Conservation (phyloP, 2,888 invertebrate genomes). For the Podotricha telesiphe region DNA sequence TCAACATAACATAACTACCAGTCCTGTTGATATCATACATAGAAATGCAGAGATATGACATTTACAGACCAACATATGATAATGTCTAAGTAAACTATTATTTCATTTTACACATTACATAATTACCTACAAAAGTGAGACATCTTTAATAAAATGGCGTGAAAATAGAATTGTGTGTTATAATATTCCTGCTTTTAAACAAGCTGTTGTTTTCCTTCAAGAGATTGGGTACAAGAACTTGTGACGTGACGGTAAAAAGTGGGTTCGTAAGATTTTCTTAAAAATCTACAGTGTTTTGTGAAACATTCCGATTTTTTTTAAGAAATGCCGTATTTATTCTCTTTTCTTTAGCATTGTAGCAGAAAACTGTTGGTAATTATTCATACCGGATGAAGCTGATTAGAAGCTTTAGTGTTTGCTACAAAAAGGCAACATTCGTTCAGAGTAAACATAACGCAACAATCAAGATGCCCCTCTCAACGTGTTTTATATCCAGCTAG, state of each 20-base stretch:
- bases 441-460: neutral
- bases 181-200: slow-evolving; percentile 17
- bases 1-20: slow-evolving; percentile 21
- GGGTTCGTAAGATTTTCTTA: slow-evolving; percentile 22
- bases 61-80: slow-evolving; percentile 3
- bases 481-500: slow-evolving; percentile 21
- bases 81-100: slow-evolving; percentile 5
- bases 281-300: slow-evolving; percentile 6
- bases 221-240: slow-evolving; percentile 21
- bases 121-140: slow-evolving; percentile 7
- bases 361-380: neutral
- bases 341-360: neutral
- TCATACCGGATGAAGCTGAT: neutral
- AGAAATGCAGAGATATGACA: neutral
- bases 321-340: neutral
- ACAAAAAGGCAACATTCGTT: slow-evolving; percentile 9
- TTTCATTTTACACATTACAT: slow-evolving; percentile 14
- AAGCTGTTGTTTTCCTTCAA: slow-evolving; percentile 23
- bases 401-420: slow-evolving; percentile 3
- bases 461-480: slow-evolving; percentile 25
- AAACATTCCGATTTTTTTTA: neutral
- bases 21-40: slow-evolving; percentile 22
- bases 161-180: slow-evolving; percentile 16
- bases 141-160: slow-evolving; percentile 10
- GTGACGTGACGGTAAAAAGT: slow-evolving; percentile 21